Base-by-base conservation (phyloP, 2,888 invertebrate species). In the Apodemia mormo region DNA sequence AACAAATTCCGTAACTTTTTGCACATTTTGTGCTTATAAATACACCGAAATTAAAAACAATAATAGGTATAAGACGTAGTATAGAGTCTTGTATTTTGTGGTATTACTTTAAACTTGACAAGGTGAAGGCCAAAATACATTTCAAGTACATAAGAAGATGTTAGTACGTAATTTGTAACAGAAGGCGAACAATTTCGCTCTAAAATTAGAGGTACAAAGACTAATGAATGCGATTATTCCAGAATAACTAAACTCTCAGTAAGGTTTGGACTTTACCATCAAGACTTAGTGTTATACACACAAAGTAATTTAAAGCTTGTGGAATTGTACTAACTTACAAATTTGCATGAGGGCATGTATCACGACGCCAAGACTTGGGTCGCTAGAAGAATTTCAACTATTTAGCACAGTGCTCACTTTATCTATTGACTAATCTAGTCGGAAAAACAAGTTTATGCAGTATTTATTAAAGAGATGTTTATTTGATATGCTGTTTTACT, bases 151-250 rank as follows among this genome's bases (percentile, higher is more conserved):
- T n/a, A 58, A 45, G 22, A 61, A 43, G 61, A 61, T 65, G 64
- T 43, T 65, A 30, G 9, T 56, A 40, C 64, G 40, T 12, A 64
- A 64, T 68, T 64, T 64, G 61, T 64, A 68, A 69, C 33, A 56
- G 69, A 64, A n/a, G 54, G 71, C 69, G 76, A 74, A 77, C 79
- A 80, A 76, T 85, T 84, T 54, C 81, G 78, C 78, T 65, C 68
- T 65, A 65, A 68, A 83, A 81, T 84, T 84, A 80, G 79, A 81
- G 79, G 78, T 77, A 87, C 86, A 88, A 87, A 88, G 85, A 84
- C 85, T 88, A 89, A 90, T 90, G 84, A 90, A 90, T 88, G 88
- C 81, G 85, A 90, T 90, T 89, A 89, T 85, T 22, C 83, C 81
- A 81, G 78, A 80, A 80, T 82, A 81, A 85, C 22, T 22, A 22